Base-by-base conservation (phyloP, 2,113 vertebrate species). In the Hiodon tergisus region DNA sequence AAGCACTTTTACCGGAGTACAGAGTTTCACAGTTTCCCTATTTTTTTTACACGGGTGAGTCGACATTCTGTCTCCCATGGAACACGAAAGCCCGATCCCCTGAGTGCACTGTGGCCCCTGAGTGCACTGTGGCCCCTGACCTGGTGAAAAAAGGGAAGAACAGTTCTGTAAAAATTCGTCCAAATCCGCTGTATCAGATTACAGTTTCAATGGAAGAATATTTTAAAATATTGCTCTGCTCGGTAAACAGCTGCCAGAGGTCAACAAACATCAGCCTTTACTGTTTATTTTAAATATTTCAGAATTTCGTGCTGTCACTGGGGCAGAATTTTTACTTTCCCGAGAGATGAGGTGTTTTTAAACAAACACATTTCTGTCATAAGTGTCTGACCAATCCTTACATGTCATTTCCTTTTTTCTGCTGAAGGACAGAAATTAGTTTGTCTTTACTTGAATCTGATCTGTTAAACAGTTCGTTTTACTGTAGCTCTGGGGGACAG, bases 111-210 rank as follows among this genome's bases (percentile, higher is more conserved):
- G 17, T 81, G 54, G 82, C 76, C 77, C 71, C 72, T 55, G 54
- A 0, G 77, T 66, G 78, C 58, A 79, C 75, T 74, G 17, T 81
- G 54, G 82, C 76, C 77, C 71, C 72, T 55, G 68, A 67, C 73
- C 52, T 61, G 62, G 75, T 60, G 71, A 74, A 62, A 73, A 76
- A 78, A 76, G 31, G 85, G 79, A 80, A 74, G 75, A 75, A 55
- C 14, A 13, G n/a, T 74, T 65, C 69, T 5, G 53, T 14, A 50
- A 60, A 6, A 59, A 54, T 8, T 51, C 66, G 31, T 50, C 55
- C 57, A 11, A 67, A 61, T 60, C 46, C 11, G 55, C 54, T 60
- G 70, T 57, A 10, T 73, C n/a, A 62, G 62, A 69, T 7, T 4
- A 14, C 55, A 70, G 46, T 6, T 6, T 75, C 75, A 6, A 31